phyloP scores from a whole-genome alignment of 2,888 invertebrate species.

The Cryptus viduatorius region DNA sequence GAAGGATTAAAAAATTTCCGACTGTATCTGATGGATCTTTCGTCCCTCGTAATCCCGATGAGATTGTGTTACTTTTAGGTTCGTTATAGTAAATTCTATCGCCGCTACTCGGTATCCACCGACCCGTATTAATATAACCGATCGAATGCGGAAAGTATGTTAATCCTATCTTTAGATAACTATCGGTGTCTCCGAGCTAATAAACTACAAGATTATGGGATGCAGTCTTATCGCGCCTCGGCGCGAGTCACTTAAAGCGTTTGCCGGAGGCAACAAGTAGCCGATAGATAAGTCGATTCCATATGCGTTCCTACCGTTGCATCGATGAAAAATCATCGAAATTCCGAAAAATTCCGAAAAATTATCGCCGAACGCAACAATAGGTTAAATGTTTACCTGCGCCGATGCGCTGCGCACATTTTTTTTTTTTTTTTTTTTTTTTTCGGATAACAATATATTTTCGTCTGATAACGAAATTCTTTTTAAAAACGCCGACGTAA shows the following conservation, averaged over 20 bases:
- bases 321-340: background rate
- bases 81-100: background rate
- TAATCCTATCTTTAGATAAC: conserved; percentile 59
- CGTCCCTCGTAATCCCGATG: conserved; percentile 20
- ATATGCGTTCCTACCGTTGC: background rate
- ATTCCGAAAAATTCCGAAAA: background rate
- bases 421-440: no score
- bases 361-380: background rate
- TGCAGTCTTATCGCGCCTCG: conserved; percentile 47
- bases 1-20: background rate
- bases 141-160: conserved; percentile 48
- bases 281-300: no score
- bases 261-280: conserved; percentile 13
- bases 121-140: conserved; percentile 2
- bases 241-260: conserved; percentile 34
- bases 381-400: background rate
- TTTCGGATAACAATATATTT: background rate
- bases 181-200: conserved; percentile 55
- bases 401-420: background rate
- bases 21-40: conserved; percentile 26
- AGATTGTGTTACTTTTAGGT: conserved; percentile 29
- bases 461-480: conserved; percentile 50
- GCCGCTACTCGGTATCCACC: background rate
- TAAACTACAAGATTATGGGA: conserved; percentile 51
- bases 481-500: conserved; percentile 51